Conservation (phyloP, 2,797 vertebrate species). For the Anguilla megastoma region DNA sequence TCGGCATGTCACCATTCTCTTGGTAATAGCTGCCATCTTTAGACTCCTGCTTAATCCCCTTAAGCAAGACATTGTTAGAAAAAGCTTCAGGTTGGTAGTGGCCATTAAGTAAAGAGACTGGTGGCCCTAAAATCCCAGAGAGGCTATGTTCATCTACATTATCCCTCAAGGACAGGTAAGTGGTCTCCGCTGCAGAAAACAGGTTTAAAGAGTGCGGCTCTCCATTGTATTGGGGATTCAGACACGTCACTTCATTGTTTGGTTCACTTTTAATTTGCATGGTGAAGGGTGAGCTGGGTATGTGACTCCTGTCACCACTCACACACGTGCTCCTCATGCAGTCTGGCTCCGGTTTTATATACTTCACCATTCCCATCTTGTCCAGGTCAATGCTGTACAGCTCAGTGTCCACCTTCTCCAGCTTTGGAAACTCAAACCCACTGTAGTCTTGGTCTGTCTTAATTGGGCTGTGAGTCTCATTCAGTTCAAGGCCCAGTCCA, state of each 20-base stretch:
- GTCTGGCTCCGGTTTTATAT: conserved; percentile 94
- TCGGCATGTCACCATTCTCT: conserved; percentile 85
- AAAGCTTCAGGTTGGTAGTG: conserved; percentile 87
- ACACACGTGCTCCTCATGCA: conserved; percentile 89
- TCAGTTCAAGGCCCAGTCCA: conserved; percentile 80
- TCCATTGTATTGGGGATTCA: conserved; percentile 82
- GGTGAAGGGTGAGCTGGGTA: conserved; percentile 78
- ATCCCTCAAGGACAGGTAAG: conserved; percentile 96
- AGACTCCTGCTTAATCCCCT: conserved; percentile 96
- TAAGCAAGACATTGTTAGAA: conserved; percentile 81
- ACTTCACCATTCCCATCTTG: conserved; percentile 89
- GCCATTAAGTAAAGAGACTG: conserved; percentile 87
- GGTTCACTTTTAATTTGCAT: conserved; percentile 92
- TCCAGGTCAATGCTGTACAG: conserved; percentile 81
- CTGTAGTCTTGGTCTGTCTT: conserved; percentile 72
- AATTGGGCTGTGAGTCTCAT: conserved; percentile 83
- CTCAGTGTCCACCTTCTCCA: conserved; percentile 85
- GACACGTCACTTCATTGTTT: conserved; percentile 86
- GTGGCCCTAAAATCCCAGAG: conserved; percentile 96
- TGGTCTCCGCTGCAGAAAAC: conserved; percentile 91
- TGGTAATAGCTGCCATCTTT: conserved; percentile 92
- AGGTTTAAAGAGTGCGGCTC: conserved; percentile 78
- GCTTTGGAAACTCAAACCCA: conserved; percentile 88
- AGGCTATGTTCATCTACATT: conserved; percentile 97
- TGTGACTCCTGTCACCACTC: conserved; percentile 76